phyloP scores from a whole-genome alignment of 1,140 invertebrate species.

The Meteorus sp. region DNA sequence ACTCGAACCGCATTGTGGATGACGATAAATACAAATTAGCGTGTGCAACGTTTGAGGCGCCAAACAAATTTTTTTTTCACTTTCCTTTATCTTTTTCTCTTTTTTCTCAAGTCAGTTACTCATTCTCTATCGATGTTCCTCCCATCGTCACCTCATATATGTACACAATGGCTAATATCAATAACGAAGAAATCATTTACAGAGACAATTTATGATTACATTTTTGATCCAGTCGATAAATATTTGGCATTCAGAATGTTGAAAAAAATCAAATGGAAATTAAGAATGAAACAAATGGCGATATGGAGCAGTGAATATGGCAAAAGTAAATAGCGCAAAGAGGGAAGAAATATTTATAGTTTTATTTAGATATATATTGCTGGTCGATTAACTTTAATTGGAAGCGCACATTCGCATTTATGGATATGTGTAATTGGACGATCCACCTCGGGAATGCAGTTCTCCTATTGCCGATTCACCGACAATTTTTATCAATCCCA shows the following conservation, averaged over 20 bases:
- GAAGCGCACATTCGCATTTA: slow-evolving; percentile 20
- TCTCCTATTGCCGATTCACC: background rate
- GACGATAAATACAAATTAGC: slow-evolving; percentile 24
- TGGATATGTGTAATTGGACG: slow-evolving; percentile 27
- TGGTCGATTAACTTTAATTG: slow-evolving; percentile 20
- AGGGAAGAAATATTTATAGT: background rate
- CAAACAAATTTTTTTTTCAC: slow-evolving; percentile 9
- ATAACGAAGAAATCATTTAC: too few species aligned
- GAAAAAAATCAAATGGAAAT: too few species aligned
- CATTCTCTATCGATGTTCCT: too few species aligned
- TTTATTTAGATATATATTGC: background rate
- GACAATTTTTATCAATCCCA: slow-evolving; percentile 11
- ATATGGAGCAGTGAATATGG: too few species aligned
- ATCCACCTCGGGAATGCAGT: slow-evolving; percentile 3
- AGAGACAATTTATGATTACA: too few species aligned
- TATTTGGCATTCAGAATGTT: background rate
- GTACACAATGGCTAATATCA: too few species aligned
- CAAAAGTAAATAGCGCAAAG: background rate
- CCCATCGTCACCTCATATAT: too few species aligned
- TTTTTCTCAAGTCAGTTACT: too few species aligned
- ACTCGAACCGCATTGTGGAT: background rate
- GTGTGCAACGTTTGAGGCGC: slow-evolving; percentile 1
- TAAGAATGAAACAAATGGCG: too few species aligned
- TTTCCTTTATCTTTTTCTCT: background rate
- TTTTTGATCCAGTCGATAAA: background rate